Conservation (phyloP, 2,797 vertebrate species). For the Acipenser oxyrinchus region DNA sequence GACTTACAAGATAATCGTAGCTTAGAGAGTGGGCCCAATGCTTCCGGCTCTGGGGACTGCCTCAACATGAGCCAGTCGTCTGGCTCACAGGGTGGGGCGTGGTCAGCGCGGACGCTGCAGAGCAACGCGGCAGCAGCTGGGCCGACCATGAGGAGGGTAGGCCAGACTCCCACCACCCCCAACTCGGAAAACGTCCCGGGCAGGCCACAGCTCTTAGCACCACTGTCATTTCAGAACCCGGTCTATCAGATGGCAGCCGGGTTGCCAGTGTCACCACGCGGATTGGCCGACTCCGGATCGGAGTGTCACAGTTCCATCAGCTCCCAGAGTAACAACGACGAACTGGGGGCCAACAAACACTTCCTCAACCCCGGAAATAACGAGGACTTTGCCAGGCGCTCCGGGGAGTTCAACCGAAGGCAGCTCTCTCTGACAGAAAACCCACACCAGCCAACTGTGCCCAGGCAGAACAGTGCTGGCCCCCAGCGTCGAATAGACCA, state of each 20-base stretch:
- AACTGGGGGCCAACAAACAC: constrained; percentile 63
- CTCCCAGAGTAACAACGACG: constrained; percentile 96
- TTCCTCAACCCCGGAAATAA: constrained; percentile 62
- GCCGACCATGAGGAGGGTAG: constrained; percentile 71
- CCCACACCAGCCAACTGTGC: constrained; percentile 71
- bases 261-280: constrained; percentile 82
- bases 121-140: constrained; percentile 46
- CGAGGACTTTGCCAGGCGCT: constrained; percentile 77
- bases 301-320: constrained; percentile 97
- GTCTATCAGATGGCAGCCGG: constrained; percentile 98
- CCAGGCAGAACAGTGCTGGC: constrained; percentile 85
- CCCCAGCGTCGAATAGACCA: constrained; percentile 92
- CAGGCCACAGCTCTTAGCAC: constrained; percentile 84
- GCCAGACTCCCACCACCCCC: constrained; percentile 64
- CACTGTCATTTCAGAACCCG: constrained; percentile 96
- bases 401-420: constrained; percentile 79
- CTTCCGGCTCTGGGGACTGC: constrained; percentile 48
- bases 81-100: constrained; percentile 57
- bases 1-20: constrained; percentile 88
- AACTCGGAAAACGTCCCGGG: constrained; percentile 67
- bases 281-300: constrained; percentile 83
- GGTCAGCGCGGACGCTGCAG: constrained; percentile 73
- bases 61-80: constrained; percentile 61
- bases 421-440: constrained; percentile 84
- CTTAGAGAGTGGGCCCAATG: constrained; percentile 63